Conservation (phyloP, 2,113 vertebrate genomes). For the Rhegmatorhina hoffmannsi region DNA sequence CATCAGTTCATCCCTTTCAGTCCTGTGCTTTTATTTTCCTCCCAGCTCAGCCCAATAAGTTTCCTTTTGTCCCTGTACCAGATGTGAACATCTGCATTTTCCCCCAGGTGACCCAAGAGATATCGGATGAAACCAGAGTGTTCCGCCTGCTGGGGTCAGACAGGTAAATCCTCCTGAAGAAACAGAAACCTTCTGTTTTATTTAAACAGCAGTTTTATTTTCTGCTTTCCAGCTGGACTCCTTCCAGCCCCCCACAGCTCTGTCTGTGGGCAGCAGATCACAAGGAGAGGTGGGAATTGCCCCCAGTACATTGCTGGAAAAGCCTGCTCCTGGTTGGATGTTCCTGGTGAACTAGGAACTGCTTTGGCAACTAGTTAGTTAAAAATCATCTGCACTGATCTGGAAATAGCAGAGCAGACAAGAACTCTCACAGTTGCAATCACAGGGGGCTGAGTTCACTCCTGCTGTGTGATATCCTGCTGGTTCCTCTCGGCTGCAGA, state of each 20-base stretch:
- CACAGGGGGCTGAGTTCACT: background rate
- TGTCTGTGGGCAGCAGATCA: background rate
- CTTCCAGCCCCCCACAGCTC: background rate
- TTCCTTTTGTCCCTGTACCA: background rate
- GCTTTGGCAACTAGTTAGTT: background rate
- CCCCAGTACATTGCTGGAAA: background rate
- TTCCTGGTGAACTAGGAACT: background rate
- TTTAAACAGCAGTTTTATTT: background rate
- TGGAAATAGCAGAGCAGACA: background rate
- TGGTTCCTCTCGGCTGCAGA: background rate
- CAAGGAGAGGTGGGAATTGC: background rate
- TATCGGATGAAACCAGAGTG: slow-evolving; percentile 94
- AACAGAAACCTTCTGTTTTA: background rate
- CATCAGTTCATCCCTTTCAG: background rate
- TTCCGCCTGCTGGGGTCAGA: slow-evolving; percentile 95
- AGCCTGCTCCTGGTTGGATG: background rate
- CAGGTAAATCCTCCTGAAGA: slow-evolving; percentile 80
- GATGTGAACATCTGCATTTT: background rate
- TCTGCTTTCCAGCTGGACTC: background rate
- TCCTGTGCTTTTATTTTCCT: background rate
- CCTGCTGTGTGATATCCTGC: background rate
- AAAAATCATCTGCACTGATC: background rate
- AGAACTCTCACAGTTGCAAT: background rate
- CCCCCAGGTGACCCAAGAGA: slow-evolving; percentile 95
- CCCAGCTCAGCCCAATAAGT: background rate